phyloP scores from a whole-genome alignment of 2,888 invertebrate genomes.

The Slavum lentiscoides region DNA sequence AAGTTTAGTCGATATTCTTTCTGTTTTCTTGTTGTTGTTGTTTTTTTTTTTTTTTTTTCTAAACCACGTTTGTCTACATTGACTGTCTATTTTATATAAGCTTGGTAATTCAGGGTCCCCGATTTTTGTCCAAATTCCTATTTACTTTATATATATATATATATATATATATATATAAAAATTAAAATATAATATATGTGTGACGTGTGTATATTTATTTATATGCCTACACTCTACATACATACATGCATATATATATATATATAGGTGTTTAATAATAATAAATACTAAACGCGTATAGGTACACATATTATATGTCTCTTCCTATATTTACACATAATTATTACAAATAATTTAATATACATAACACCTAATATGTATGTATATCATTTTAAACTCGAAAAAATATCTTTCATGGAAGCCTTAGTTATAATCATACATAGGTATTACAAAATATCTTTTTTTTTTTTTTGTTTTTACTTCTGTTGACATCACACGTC shows the following conservation, averaged over 20 bases:
- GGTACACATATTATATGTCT: conserved; percentile 26
- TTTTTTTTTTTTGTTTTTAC: no score
- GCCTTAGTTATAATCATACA: no score
- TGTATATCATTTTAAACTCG: conserved; percentile 24
- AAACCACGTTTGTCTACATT: conserved; percentile 39
- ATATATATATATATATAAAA: conserved; percentile 12
- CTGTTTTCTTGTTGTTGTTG: no score
- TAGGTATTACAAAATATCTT: no score
- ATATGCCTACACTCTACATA: background rate
- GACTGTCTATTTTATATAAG: conserved; percentile 53
- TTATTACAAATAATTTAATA: no score
- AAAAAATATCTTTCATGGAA: conserved; percentile 30
- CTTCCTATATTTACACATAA: conserved; percentile 11
- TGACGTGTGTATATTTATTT: background rate
- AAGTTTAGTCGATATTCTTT: background rate
- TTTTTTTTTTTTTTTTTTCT: conserved; percentile 32
- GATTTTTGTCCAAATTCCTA: conserved; percentile 51
- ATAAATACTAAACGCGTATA: conserved; percentile 35
- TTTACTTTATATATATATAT: conserved; percentile 33
- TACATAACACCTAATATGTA: background rate
- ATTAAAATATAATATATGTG: background rate
- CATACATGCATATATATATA: background rate
- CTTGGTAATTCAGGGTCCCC: conserved; percentile 54
- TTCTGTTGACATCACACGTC: conserved; percentile 28
- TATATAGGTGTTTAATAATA: background rate